Base-by-base conservation (phyloP, 2,888 invertebrate species). In the Sarcophaga subvicina region DNA sequence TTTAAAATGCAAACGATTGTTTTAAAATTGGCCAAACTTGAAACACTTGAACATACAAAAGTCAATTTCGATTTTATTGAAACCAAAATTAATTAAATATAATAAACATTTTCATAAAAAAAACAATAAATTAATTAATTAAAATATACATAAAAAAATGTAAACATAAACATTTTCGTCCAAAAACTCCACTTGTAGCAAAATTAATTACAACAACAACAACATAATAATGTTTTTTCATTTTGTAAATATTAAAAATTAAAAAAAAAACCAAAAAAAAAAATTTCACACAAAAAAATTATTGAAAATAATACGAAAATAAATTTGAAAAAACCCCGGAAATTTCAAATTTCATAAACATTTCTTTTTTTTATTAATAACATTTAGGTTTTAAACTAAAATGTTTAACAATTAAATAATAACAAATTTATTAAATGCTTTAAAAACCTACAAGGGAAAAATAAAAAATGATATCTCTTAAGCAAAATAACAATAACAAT, bases 171-270 rank as follows among this genome's bases (percentile, higher is more conserved):
- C 20, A 73, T 60, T 54, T 83, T 83, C 83, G 83, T 83, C 83
- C 83, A 83, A 83, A 22, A 76, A 49, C 67, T 70, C 49, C 72
- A 78, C 71, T 67, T 69, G 69, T 79, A 83, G 83, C 45, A 49
- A 75, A 83, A 66, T 69, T 76, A 49, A 63, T 37, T 75, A 67
- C 17, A 14, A 14, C 12, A 27, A 14, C 2, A 47, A 49, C n/a
- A 22, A 14, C 14, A 62, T 22, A 64, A 45, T 20, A 70, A 17
- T 6, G 49, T 64, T 37, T 71, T 71, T 8, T 60, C 54, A 66
- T 66, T 64, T 70, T 83, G 77, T 78, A 86, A 83, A 83, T 76
- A 45, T 47, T 76, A 5, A 75, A 45, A 37, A 73, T 45, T 37
- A 45, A 70, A 17, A 70, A 63, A 5, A 69, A 78, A 54, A 17